These are phyloP conservation scores for Anas bernieri DNA, from an alignment of 2,797 vertebrate genomes.

Conservation along the genomic window DNA sequence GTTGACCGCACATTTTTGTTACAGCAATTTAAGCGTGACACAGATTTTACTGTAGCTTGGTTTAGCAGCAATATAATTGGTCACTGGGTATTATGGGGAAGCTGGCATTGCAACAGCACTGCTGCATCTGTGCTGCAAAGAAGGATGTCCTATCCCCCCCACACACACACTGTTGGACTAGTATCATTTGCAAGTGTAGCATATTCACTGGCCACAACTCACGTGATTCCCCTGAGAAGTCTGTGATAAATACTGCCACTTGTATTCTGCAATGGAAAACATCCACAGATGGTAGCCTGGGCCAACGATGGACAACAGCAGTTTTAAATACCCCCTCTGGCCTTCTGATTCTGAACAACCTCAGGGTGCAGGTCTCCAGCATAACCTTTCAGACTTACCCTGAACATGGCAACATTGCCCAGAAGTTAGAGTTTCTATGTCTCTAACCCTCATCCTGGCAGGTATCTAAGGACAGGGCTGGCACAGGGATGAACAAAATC, in stretches of 20 bases:
- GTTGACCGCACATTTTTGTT: slow-evolving; percentile 45
- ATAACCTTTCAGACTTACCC: background rate
- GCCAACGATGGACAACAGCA: background rate
- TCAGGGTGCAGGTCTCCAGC: background rate
- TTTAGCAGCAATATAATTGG: slow-evolving; percentile 59
- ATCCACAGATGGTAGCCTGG: background rate
- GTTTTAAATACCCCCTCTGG: background rate
- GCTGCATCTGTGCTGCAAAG: background rate
- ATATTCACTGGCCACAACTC: background rate
- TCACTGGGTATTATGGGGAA: slow-evolving; percentile 17
- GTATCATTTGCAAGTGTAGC: background rate
- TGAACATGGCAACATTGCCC: background rate
- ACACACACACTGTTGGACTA: background rate
- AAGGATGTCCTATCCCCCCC: background rate
- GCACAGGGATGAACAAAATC: background rate
- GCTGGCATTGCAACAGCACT: background rate
- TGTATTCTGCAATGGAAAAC: accelerated
- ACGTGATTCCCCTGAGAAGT: background rate
- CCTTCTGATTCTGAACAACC: background rate
- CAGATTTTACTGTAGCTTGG: slow-evolving; percentile 52
- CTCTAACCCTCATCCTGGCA: background rate
- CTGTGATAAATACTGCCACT: background rate
- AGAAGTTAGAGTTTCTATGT: background rate
- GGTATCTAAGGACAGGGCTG: background rate
- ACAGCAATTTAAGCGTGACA: slow-evolving; percentile 41